Base-by-base conservation (phyloP, 1,140 invertebrate genomes). In the Alviniconcha marisindica region DNA sequence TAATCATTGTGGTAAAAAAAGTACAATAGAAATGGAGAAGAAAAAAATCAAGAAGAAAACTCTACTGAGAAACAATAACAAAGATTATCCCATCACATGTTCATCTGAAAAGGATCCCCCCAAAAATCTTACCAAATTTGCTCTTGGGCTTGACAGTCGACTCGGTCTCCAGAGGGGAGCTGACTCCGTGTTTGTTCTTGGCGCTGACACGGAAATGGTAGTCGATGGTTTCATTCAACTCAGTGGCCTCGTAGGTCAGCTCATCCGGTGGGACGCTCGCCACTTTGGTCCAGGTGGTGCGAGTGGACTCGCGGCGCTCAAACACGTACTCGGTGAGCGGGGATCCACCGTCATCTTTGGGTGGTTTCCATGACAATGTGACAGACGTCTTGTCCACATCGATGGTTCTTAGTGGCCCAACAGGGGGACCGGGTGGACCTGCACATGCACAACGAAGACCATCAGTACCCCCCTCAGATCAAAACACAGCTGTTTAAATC, bases 121-220 rank as follows among this genome's bases (percentile, higher is more conserved):
- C n/a, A n/a, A n/a, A n/a, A n/a, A n/a, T n/a, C 94, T 93, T 94
- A 95, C 95, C 97, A 89, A 99, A 99, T 89, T 98, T 97, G 97
- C 98, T 97, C 94, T 97, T 97, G 0, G 98, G 96, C 85, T 95
- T 96, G 89, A 99, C 96, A 7, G 97, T 85, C 95, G 95, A 96
- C n/a, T 96, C 95, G 83, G 96, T 96, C 85, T 97, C 96, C 15
- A 99, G 92, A 36, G 98, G 97, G 79, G 98, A 96, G 40, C 97
- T 98, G 14, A 98, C 93, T 1, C 98, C 99, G 88, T 99, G 98
- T 88, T 99, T 98, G 94, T 99, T 99, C 93, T 99, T 98, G 44
- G 99, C 98, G 63, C 97, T 95, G 0, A 99, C 95, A 80, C 98
- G 95, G 95, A 99, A 99, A 88, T 96, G 95, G 93, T 99, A 99